These are phyloP conservation scores for Rhopalosiphum padi DNA, from an alignment of 1,140 invertebrate species.

Conservation along the genomic window DNA sequence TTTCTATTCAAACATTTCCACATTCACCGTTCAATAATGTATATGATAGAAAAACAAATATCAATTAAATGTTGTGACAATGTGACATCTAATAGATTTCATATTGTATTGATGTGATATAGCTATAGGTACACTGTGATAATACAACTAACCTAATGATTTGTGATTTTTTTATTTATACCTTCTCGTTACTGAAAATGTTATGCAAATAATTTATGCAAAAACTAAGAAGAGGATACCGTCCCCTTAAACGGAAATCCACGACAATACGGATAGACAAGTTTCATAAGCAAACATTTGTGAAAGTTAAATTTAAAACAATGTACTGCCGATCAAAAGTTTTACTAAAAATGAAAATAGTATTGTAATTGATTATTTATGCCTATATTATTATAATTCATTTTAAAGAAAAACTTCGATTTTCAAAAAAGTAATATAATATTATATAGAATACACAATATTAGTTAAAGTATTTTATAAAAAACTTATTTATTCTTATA, in stretches of 20 bases:
- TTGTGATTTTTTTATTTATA: no score
- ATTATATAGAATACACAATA: neutral
- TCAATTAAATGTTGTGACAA: neutral
- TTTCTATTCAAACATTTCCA: neutral
- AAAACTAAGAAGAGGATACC: neutral
- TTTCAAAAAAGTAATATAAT: neutral
- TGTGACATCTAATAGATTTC: neutral
- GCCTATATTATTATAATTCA: neutral
- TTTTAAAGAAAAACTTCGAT: neutral
- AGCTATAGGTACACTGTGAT: neutral
- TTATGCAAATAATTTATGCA: neutral
- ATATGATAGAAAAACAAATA: neutral
- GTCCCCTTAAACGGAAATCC: no score
- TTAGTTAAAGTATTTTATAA: neutral
- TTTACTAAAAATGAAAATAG: neutral
- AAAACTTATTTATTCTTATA: neutral
- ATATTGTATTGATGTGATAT: neutral
- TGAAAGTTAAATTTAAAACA: neutral
- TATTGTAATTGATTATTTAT: neutral
- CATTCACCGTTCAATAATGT: neutral
- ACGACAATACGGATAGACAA: neutral
- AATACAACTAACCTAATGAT: neutral
- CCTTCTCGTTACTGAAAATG: neutral
- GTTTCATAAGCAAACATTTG: neutral
- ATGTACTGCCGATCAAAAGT: neutral